phyloP scores from a whole-genome alignment of 1,140 invertebrate genomes.

The Bombus polaris region DNA sequence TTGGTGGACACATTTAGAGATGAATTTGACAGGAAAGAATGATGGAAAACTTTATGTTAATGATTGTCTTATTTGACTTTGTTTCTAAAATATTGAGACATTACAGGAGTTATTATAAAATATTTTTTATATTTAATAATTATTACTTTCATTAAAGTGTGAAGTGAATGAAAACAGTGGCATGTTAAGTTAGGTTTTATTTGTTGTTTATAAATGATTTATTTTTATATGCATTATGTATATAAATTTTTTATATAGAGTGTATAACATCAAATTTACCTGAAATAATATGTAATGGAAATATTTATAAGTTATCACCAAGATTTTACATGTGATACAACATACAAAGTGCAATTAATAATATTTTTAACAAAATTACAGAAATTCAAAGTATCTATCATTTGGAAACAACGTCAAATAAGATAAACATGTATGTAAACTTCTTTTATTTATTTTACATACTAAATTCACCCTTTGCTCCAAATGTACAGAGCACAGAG shows the following conservation, averaged over 20 bases:
- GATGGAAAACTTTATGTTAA: not conserved
- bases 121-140: not conserved
- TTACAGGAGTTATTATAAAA: not conserved
- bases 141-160: not conserved
- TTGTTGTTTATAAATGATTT: not conserved
- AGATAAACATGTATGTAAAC: not conserved
- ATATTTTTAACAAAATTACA: conserved; percentile 2
- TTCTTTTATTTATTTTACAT: not conserved
- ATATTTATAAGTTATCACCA: not conserved
- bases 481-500: not conserved
- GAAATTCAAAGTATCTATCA: not conserved
- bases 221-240: not conserved
- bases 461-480: not conserved
- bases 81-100: not conserved
- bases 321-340: not conserved
- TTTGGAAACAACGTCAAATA: not conserved
- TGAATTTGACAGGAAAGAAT: not conserved
- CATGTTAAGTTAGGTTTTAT: not conserved
- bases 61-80: conserved; percentile 1
- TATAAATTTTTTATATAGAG: not conserved
- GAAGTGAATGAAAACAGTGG: not conserved
- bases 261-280: not conserved
- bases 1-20: not conserved
- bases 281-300: not conserved
- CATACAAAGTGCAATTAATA: not conserved